Percentiles rank a stretch among this genome's conserved stretches.
Evolutionary conservation across 2,888 invertebrate genomes (phyloP).

Genomic region (Clostera curtula): DNA sequence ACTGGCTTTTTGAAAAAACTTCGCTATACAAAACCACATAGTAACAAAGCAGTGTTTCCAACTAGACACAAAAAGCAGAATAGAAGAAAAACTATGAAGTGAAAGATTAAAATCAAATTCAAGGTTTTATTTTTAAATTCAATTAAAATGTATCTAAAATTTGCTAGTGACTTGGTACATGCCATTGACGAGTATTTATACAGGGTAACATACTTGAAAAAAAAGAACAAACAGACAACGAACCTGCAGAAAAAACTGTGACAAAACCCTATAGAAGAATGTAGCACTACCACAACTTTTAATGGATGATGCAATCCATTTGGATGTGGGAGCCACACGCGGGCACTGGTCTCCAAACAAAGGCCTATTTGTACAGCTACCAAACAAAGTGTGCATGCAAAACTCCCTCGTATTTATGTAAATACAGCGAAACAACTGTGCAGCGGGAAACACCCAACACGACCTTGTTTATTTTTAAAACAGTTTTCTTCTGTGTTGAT

Average conservation of each 20-base stretch:
- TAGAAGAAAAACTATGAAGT: too few species aligned
- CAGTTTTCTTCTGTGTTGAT: constrained; percentile 42
- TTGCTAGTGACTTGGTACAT: too few species aligned
- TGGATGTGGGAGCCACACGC: constrained; percentile 25
- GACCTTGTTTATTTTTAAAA: constrained; percentile 50
- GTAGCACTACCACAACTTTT: constrained; percentile 24
- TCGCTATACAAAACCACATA: too few species aligned
- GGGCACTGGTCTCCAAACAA: constrained; percentile 37
- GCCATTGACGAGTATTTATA: too few species aligned
- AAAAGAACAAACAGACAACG: too few species aligned
- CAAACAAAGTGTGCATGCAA: constrained; percentile 54
- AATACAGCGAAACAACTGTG: constrained; percentile 56
- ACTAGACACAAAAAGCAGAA: too few species aligned
- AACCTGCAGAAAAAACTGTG: constrained; percentile 1
- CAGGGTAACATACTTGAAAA: too few species aligned
- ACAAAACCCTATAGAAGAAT: constrained; percentile 11
- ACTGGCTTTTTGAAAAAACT: too few species aligned
- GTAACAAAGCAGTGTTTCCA: too few species aligned
- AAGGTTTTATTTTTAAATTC: too few species aligned
- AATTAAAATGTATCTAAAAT: too few species aligned
- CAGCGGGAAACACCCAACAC: constrained; percentile 44
- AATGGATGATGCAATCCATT: constrained; percentile 47
- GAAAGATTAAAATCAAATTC: too few species aligned
- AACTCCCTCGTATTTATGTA: constrained; percentile 54
- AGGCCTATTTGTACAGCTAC: constrained; percentile 44